phyloP scores from a whole-genome alignment of 2,797 vertebrate species.

The Poeciliopsis turneri region DNA sequence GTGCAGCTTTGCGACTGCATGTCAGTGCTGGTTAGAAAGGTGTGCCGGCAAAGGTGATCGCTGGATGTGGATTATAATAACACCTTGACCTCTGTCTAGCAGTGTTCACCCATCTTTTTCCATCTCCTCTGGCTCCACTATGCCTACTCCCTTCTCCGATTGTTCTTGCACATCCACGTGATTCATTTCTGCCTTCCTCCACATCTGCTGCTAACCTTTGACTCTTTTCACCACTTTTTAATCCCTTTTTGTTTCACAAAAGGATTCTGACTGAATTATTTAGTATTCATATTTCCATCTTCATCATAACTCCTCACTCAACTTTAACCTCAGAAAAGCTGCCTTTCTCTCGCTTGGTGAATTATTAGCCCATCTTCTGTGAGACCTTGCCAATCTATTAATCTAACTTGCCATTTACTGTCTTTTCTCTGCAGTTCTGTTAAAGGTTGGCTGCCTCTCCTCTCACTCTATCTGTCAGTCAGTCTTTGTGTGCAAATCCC shows the following conservation, averaged over 20 bases:
- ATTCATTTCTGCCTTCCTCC: conserved; percentile 63
- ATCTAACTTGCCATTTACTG: conserved; percentile 85
- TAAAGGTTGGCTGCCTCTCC: conserved; percentile 83
- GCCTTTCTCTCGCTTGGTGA: conserved; percentile 73
- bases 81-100: conserved; percentile 60
- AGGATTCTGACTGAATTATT: conserved; percentile 70
- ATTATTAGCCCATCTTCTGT: conserved; percentile 79
- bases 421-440: conserved; percentile 79
- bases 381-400: conserved; percentile 82
- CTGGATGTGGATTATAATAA: conserved; percentile 52
- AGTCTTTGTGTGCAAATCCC: conserved; percentile 86
- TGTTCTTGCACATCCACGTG: conserved; percentile 53
- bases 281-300: conserved; percentile 77
- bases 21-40: conserved; percentile 52
- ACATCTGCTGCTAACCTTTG: conserved; percentile 67
- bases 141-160: conserved; percentile 49
- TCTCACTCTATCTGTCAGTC: conserved; percentile 84
- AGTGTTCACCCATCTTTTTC: conserved; percentile 43
- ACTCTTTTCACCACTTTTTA: conserved; percentile 61
- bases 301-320: conserved; percentile 67
- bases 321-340: conserved; percentile 77
- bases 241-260: conserved; percentile 65
- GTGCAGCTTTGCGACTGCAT: conserved; percentile 44
- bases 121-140: conserved; percentile 52
- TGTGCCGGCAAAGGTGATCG: conserved; percentile 41